These are phyloP conservation scores for Sesamia nonagrioides DNA, from an alignment of 1,140 invertebrate genomes.

Conservation along the genomic window DNA sequence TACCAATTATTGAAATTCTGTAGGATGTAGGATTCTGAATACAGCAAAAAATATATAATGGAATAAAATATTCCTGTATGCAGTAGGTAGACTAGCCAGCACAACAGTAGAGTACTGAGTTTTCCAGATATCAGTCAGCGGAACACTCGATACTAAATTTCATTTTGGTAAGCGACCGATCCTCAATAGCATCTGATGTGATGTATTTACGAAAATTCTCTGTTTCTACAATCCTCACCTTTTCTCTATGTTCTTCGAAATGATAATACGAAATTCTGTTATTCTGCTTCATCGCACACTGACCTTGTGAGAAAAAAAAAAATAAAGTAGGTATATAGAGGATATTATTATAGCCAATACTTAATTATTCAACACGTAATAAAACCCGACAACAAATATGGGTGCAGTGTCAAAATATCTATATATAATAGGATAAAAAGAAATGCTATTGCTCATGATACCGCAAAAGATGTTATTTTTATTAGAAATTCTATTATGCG, in stretches of 20 bases:
- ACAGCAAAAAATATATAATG: background rate
- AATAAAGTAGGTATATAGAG: background rate
- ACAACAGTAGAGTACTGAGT: constrained; percentile 12
- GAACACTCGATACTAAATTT: constrained; percentile 63
- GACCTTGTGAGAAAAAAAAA: background rate
- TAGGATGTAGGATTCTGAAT: background rate
- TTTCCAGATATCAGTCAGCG: constrained; percentile 28
- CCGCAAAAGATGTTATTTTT: constrained; percentile 34
- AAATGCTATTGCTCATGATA: constrained; percentile 9
- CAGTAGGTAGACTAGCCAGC: background rate
- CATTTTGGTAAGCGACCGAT: constrained; percentile 59
- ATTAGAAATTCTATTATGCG: constrained; percentile 44
- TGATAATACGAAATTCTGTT: background rate
- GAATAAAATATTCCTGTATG: background rate
- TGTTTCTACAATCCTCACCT: constrained; percentile 35
- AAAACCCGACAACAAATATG: background rate
- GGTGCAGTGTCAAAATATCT: constrained; percentile 16
- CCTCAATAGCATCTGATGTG: constrained; percentile 56
- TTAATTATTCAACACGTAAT: constrained; percentile 22
- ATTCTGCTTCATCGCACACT: background rate
- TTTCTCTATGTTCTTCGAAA: constrained; percentile 19
- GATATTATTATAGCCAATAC: background rate
- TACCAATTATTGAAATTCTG: background rate
- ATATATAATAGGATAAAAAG: constrained; percentile 22
- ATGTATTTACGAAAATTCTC: constrained; percentile 49